Percentiles rank a stretch among this genome's conserved stretches.
Conservation (phyloP, 2,888 invertebrate species). For the Cryptus viduatorius region DNA sequence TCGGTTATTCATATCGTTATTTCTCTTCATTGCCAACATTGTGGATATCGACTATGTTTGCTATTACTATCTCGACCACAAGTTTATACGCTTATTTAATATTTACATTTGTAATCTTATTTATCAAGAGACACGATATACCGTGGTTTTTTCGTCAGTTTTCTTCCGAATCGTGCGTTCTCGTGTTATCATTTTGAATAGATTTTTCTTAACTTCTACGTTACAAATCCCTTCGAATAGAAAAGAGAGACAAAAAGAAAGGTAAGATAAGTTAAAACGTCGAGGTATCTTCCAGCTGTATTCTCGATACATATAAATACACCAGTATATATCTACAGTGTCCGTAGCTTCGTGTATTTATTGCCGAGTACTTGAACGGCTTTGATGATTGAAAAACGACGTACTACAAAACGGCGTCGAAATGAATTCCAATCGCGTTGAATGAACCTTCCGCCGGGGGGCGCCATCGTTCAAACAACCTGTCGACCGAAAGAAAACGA, state of each 20-base stretch:
- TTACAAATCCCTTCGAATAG: too few relatives aligned
- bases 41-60: too few relatives aligned
- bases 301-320: neutral
- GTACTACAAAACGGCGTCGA: constrained; percentile 18
- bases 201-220: too few relatives aligned
- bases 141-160: too few relatives aligned
- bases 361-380: constrained; percentile 9
- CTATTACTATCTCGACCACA: too few relatives aligned
- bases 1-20: too few relatives aligned
- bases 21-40: too few relatives aligned
- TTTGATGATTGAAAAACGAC: constrained; percentile 14
- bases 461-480: constrained; percentile 66
- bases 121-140: too few relatives aligned
- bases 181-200: too few relatives aligned
- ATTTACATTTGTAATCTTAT: too few relatives aligned
- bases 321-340: neutral
- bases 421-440: constrained; percentile 53
- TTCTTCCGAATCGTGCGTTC: too few relatives aligned
- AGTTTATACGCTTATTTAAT: too few relatives aligned
- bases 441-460: constrained; percentile 34
- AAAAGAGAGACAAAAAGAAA: neutral
- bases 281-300: neutral
- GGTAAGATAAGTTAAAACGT: neutral
- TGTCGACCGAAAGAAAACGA: constrained; percentile 56
- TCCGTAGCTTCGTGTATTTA: neutral